A percentile compares a stretch with the other conserved stretches of the same genome.
phyloP scores from a whole-genome alignment of 2,797 vertebrate species.

The Sebastes miniatus region DNA sequence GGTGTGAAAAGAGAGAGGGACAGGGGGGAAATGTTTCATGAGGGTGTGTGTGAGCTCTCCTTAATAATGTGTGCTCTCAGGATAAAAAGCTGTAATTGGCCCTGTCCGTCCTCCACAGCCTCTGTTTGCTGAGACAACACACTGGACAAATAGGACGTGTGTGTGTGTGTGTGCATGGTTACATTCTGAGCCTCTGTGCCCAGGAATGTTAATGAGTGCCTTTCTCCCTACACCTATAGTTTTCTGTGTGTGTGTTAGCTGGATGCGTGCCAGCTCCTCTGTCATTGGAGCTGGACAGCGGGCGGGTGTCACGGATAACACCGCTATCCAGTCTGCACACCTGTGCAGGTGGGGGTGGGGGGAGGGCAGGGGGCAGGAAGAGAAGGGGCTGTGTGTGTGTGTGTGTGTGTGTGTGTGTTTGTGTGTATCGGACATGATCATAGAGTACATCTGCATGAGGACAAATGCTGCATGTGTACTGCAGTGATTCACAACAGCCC shows the following conservation, averaged over 20 bases:
- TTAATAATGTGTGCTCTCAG: slow-evolving; percentile 79
- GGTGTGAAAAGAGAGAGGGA: slow-evolving; percentile 9
- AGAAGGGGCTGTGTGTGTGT: neutral
- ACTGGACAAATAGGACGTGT: slow-evolving; percentile 67
- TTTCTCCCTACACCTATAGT: neutral
- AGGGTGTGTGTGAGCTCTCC: slow-evolving; percentile 40
- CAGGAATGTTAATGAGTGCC: neutral
- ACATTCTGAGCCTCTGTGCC: neutral
- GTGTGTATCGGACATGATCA: neutral
- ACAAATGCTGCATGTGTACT: neutral
- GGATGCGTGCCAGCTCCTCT: slow-evolving; percentile 56
- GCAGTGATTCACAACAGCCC: neutral
- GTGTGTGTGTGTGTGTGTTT: neutral
- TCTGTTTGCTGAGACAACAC: slow-evolving; percentile 80
- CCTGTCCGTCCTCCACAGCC: slow-evolving; percentile 68
- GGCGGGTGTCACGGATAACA: slow-evolving; percentile 38
- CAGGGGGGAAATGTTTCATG: slow-evolving; percentile 10
- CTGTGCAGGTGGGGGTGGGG: slow-evolving; percentile 53
- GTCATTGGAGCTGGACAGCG: slow-evolving; percentile 42
- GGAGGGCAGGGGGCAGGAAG: neutral
- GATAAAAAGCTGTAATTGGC: slow-evolving; percentile 78
- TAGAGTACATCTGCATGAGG: neutral
- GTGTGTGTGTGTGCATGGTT: neutral
- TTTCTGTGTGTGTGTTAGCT: slow-evolving; percentile 3
- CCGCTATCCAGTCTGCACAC: slow-evolving; percentile 61